Evolutionary conservation across 2,797 vertebrate species (phyloP).

Genomic region (Otolemur crassicaudatus): DNA sequence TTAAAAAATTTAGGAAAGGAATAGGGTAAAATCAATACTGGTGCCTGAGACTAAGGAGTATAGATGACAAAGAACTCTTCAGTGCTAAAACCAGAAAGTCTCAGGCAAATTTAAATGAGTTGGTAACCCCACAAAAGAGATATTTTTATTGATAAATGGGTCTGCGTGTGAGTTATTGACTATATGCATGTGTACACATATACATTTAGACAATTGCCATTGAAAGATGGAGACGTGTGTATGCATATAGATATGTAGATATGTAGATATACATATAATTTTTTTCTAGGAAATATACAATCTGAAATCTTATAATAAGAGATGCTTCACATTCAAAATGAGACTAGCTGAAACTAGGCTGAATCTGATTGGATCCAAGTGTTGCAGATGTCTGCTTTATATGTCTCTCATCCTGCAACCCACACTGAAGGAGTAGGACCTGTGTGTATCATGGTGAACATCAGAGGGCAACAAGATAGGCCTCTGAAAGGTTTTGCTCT

Average conservation of each 20-base stretch:
- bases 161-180: neutral
- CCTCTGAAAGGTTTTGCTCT: neutral
- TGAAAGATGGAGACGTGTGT: neutral
- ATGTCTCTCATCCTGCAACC: neutral
- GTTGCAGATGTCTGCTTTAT: neutral
- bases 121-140: neutral
- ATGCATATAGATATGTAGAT: no score
- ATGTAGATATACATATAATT: neutral
- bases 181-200: neutral
- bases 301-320: neutral
- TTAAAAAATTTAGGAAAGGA: neutral
- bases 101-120: neutral
- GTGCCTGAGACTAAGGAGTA: neutral
- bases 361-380: neutral
- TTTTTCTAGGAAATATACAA: neutral
- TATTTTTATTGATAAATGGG: neutral
- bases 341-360: neutral
- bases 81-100: neutral
- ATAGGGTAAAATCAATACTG: neutral
- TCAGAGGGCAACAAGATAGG: neutral
- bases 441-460: rapidly evolving
- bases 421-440: neutral
- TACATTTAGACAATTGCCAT: neutral
- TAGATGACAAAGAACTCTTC: neutral
- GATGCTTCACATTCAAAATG: neutral